phyloP scores from a whole-genome alignment of 1,140 invertebrate genomes.

The Platorchestia sp. region DNA sequence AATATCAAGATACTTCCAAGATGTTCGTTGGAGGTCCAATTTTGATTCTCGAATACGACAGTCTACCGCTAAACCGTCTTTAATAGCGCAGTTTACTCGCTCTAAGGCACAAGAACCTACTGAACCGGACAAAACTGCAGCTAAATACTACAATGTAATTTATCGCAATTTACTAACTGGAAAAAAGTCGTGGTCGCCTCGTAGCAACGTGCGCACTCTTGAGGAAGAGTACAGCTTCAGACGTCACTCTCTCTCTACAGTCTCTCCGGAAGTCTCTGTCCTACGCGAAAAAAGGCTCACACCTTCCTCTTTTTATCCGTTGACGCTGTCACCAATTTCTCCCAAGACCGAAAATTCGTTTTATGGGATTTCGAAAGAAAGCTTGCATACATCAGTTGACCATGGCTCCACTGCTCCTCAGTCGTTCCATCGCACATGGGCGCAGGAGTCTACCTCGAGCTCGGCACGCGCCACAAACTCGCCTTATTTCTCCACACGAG shows the following conservation, averaged over 20 bases:
- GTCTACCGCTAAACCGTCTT: not conserved
- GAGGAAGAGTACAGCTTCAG: not conserved
- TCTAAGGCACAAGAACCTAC: not conserved
- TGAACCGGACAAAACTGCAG: not conserved
- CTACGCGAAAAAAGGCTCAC: not conserved
- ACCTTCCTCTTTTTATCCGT: conserved; percentile 10
- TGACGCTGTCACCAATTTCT: not conserved
- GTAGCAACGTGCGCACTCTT: not conserved
- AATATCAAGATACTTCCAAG: not conserved
- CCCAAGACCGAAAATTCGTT: not conserved
- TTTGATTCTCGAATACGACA: not conserved
- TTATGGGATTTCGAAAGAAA: not conserved
- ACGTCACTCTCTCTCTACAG: not conserved
- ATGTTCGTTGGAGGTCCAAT: not conserved
- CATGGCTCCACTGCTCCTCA: not conserved
- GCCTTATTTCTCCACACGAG: not conserved
- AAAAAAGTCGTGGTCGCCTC: not conserved
- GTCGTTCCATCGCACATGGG: not conserved
- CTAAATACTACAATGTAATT: not conserved
- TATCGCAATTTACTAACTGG: not conserved
- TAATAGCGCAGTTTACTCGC: not conserved
- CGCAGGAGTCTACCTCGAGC: not conserved
- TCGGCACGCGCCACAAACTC: not conserved
- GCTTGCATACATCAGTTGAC: not conserved
- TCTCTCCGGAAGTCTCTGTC: not conserved